Conservation (phyloP, 1,140 invertebrate genomes). For the Aphidius gifuensis region DNA sequence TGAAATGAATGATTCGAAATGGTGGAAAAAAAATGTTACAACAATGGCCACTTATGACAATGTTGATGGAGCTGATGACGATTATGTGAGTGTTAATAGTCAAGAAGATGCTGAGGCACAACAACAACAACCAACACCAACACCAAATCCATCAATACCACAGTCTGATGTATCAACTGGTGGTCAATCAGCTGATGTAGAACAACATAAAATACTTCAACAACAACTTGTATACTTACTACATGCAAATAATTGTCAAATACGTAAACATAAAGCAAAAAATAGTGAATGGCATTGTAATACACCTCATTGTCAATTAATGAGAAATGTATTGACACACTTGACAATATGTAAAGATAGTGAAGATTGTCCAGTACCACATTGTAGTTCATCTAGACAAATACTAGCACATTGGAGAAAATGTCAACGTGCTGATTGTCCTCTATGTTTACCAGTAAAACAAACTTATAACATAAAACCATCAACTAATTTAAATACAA, state of each 20-base stretch:
- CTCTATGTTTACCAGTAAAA: constrained; percentile 95
- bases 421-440: constrained; percentile 91
- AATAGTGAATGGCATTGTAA: constrained; percentile 83
- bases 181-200: constrained; percentile 72
- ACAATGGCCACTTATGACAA: no score
- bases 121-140: constrained; percentile 66
- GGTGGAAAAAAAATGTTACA: no score
- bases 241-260: constrained; percentile 98
- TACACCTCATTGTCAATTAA: constrained; percentile 95
- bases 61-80: no score
- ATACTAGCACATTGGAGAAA: constrained; percentile 99
- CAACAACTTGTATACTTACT: constrained; percentile 94
- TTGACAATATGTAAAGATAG: constrained; percentile 97
- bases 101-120: constrained; percentile 63
- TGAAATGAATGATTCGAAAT: no score
- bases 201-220: constrained; percentile 98
- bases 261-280: constrained; percentile 73
- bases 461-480: constrained; percentile 83
- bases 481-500: constrained; percentile 55
- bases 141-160: constrained; percentile 68
- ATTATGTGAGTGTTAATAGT: constrained; percentile 36
- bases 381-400: constrained; percentile 97
- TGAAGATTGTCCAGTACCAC: constrained; percentile 84
- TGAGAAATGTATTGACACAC: constrained; percentile 98
- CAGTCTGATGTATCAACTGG: constrained; percentile 65